A percentile compares a stretch with the other conserved stretches of the same genome.
Evolutionary conservation across 2,888 invertebrate genomes (phyloP).

Genomic region (Melanargia galathea): DNA sequence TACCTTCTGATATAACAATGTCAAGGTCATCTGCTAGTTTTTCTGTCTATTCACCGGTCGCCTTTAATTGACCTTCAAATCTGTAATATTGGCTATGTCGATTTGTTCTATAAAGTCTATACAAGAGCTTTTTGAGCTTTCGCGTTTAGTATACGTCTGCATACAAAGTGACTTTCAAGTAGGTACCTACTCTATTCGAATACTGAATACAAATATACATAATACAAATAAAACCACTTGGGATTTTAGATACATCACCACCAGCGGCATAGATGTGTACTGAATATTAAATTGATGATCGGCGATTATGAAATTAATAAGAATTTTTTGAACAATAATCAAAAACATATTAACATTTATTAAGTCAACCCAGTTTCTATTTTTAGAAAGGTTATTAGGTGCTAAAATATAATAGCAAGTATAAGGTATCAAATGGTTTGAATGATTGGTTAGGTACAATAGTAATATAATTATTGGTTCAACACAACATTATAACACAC

Average conservation of each 20-base stretch:
- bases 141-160: neutral
- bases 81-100: neutral
- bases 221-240: constrained; percentile 8
- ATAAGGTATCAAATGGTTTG: neutral
- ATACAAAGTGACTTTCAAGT: constrained; percentile 13
- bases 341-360: neutral
- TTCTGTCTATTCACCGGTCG: neutral
- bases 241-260: neutral
- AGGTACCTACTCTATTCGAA: constrained; percentile 6
- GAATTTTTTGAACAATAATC: neutral
- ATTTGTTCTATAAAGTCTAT: constrained; percentile 2
- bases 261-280: constrained; percentile 1
- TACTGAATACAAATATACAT: neutral
- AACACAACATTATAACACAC: no score
- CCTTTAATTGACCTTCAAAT: constrained; percentile 1
- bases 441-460: no score
- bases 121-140: constrained; percentile 1
- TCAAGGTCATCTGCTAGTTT: neutral
- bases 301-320: constrained; percentile 1
- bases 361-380: neutral
- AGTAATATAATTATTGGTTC: no score
- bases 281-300: neutral
- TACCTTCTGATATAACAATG: neutral
- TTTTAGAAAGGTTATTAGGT: neutral
- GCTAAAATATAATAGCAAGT: neutral